phyloP scores from a whole-genome alignment of 64 coral and sea anemone genomes.

The Platygyra sinensis region DNA sequence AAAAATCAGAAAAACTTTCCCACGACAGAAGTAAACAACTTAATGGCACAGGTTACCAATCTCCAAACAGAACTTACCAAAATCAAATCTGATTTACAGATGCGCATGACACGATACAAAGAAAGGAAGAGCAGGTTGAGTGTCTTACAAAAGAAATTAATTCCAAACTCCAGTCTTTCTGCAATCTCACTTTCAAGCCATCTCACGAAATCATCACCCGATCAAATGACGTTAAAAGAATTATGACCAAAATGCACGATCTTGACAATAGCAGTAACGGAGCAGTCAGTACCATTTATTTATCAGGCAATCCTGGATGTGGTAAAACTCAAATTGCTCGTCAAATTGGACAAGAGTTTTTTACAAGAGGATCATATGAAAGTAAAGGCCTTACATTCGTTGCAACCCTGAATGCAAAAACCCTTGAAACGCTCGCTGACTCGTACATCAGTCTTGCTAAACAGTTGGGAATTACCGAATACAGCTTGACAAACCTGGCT shows the following conservation, averaged over 20 bases:
- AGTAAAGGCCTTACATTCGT: neutral
- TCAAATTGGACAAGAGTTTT: slow-evolving; percentile 13
- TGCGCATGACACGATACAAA: neutral
- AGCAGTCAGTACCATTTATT: slow-evolving; percentile 40
- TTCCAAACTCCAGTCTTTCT: neutral
- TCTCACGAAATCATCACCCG: neutral
- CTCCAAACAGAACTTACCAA: neutral
- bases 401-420: neutral
- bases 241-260: neutral
- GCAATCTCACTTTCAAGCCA: slow-evolving; percentile 8
- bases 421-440: slow-evolving; percentile 1
- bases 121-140: neutral
- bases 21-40: neutral
- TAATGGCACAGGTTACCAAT: neutral
- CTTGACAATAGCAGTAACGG: neutral
- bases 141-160: neutral
- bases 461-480: neutral
- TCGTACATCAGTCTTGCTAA: neutral
- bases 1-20: slow-evolving; percentile 28
- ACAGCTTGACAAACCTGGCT: neutral
- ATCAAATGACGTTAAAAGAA: neutral
- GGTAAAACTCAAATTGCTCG: slow-evolving; percentile 56
- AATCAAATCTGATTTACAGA: neutral
- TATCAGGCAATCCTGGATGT: slow-evolving; percentile 60
- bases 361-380: neutral